Percentiles rank a stretch among this genome's conserved stretches.
Conservation (phyloP, 2,797 vertebrate species). For the Rhabdomys pumilio region DNA sequence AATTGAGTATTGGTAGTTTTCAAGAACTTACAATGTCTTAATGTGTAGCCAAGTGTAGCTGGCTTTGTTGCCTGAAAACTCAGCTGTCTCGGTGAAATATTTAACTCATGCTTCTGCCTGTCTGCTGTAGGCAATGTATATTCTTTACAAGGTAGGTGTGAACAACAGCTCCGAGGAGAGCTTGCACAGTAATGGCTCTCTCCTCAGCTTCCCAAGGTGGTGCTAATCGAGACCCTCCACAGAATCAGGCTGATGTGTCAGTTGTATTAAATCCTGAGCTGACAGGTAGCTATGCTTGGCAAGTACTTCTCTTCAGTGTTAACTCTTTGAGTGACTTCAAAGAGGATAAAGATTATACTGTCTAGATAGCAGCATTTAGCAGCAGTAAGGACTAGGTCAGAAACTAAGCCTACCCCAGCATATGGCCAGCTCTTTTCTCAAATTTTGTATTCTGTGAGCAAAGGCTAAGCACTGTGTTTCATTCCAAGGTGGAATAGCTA, state of each 20-base stretch:
- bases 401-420: slow-evolving; percentile 33
- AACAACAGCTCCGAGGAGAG: slow-evolving; percentile 67
- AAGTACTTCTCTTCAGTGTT: slow-evolving; percentile 54
- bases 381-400: slow-evolving; percentile 21
- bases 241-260: slow-evolving; percentile 35
- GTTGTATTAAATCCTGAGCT: slow-evolving; percentile 62
- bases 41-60: background rate
- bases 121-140: slow-evolving; percentile 33
- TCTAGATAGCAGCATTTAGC: slow-evolving; percentile 1
- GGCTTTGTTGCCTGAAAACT: slow-evolving; percentile 39
- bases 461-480: slow-evolving; percentile 4
- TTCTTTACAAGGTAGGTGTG: slow-evolving; percentile 75
- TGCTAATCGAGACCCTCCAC: slow-evolving; percentile 64
- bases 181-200: slow-evolving; percentile 57
- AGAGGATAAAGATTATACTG: slow-evolving; percentile 38
- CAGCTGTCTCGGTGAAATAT: slow-evolving; percentile 49
- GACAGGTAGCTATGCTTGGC: slow-evolving; percentile 44
- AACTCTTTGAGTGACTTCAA: slow-evolving; percentile 67
- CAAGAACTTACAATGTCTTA: slow-evolving; percentile 41
- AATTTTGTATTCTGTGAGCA: slow-evolving; percentile 26
- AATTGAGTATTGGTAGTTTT: slow-evolving; percentile 47
- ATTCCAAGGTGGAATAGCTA: background rate
- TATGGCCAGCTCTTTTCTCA: background rate
- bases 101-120: slow-evolving; percentile 55
- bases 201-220: slow-evolving; percentile 60